phyloP scores from a whole-genome alignment of 1,140 invertebrate genomes.

The Euglossa dilemma region DNA sequence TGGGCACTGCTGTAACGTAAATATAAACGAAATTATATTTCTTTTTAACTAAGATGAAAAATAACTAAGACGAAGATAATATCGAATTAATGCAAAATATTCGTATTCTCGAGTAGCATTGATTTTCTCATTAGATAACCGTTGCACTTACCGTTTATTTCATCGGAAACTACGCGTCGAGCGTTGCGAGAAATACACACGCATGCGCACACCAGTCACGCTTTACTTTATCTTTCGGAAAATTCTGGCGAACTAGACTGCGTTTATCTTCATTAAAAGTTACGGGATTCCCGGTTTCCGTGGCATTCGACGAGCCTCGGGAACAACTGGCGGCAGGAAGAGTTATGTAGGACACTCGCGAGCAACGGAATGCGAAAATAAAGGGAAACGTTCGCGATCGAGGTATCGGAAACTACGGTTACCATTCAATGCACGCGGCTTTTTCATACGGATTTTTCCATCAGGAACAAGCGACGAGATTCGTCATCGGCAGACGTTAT shows the following conservation, averaged over 20 bases:
- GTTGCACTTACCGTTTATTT: neutral
- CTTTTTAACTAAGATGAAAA: no score
- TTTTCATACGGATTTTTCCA: slow-evolving; percentile 4
- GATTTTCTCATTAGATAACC: no score
- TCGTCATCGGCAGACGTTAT: slow-evolving; percentile 17
- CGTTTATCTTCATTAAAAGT: slow-evolving; percentile 30
- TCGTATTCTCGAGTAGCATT: no score
- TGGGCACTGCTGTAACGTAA: no score
- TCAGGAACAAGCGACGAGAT: neutral
- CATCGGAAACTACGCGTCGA: neutral
- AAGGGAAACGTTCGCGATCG: slow-evolving; percentile 19
- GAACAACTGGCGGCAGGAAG: neutral
- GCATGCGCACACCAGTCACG: no score
- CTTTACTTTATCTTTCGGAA: neutral
- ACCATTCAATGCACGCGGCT: neutral
- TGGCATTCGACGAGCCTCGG: neutral
- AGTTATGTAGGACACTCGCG: slow-evolving; percentile 23
- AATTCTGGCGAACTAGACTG: neutral
- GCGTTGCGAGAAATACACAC: neutral
- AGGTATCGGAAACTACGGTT: slow-evolving; percentile 16
- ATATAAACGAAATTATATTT: no score
- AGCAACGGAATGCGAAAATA: slow-evolving; percentile 15
- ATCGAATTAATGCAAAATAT: no score
- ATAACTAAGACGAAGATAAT: no score
- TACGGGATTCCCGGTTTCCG: neutral